Conservation (phyloP, 2,888 invertebrate genomes). For the Philopedon plagiatum region DNA sequence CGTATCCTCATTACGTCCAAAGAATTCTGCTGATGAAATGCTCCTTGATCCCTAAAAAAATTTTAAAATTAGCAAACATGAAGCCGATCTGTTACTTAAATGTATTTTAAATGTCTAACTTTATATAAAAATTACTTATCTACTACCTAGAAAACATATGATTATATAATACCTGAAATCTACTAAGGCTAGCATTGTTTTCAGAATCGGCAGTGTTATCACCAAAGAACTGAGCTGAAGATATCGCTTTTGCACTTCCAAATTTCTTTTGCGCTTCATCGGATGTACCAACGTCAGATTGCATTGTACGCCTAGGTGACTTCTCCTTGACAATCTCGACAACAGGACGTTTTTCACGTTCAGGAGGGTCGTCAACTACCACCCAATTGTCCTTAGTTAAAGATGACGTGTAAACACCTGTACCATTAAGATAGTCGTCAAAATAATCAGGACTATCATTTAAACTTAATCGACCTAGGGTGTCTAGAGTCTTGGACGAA, state of each 20-base stretch:
- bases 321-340: conserved; percentile 34
- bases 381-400: conserved; percentile 65
- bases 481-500: conserved; percentile 46
- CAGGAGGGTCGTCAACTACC: conserved; percentile 66
- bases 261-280: conserved; percentile 95
- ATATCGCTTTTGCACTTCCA: conserved; percentile 97
- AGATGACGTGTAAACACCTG: conserved; percentile 52
- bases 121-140: too few species aligned
- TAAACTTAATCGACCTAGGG: conserved; percentile 42
- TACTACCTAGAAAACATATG: too few species aligned
- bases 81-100: too few species aligned
- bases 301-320: conserved; percentile 15
- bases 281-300: conserved; percentile 14
- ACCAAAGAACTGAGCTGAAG: conserved; percentile 96
- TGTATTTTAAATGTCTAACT: too few species aligned
- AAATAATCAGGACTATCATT: conserved; percentile 66
- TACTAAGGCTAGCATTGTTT: conserved; percentile 72
- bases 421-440: conserved; percentile 71
- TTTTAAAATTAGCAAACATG: too few species aligned
- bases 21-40: conserved; percentile 97
- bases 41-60: conserved; percentile 84
- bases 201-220: conserved; percentile 76
- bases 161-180: conserved; percentile 75
- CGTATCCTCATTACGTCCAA: conserved; percentile 67
- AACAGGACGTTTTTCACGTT: conserved; percentile 42